Conservation (phyloP, 1,140 invertebrate genomes). For the Bathynomus jamesi region DNA sequence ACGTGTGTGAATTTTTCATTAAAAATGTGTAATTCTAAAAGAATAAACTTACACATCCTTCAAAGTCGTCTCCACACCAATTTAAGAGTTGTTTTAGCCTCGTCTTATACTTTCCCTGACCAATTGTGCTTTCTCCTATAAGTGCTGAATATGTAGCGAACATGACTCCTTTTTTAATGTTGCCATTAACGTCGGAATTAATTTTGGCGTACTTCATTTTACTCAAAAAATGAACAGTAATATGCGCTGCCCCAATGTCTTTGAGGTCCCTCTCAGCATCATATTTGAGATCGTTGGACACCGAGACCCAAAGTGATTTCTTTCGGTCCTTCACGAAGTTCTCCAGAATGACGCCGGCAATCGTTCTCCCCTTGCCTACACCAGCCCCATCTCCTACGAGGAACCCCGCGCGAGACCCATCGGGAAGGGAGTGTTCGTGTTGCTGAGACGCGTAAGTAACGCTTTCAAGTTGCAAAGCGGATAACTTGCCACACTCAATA, state of each 20-base stretch:
- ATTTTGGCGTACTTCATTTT: conserved; percentile 97
- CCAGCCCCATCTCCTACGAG: conserved; percentile 97
- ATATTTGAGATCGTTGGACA: conserved; percentile 97
- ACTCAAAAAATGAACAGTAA: conserved; percentile 81
- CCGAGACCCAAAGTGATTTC: conserved; percentile 93
- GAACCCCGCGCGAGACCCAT: conserved; percentile 87
- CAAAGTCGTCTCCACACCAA: conserved; percentile 58
- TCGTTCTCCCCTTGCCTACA: conserved; percentile 97
- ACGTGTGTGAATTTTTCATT: too few species aligned
- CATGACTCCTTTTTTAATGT: conserved; percentile 92
- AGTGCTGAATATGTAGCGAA: conserved; percentile 97
- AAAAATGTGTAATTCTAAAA: too few species aligned
- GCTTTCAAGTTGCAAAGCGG: conserved; percentile 92
- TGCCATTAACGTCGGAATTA: conserved; percentile 80
- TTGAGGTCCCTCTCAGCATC: conserved; percentile 93
- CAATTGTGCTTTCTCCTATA: conserved; percentile 89
- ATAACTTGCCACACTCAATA: conserved; percentile 76
- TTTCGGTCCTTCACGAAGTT: conserved; percentile 91
- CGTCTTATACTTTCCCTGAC: conserved; percentile 83
- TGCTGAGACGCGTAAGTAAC: conserved; percentile 94
- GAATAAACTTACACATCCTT: conserved; percentile 42
- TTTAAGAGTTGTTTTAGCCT: conserved; percentile 56
- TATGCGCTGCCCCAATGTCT: conserved; percentile 88
- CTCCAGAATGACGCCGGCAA: conserved; percentile 96
- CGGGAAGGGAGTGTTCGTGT: conserved; percentile 83